phyloP scores from a whole-genome alignment of 92 coral and sea anemone genomes.

The Epizoanthus rinbou region DNA sequence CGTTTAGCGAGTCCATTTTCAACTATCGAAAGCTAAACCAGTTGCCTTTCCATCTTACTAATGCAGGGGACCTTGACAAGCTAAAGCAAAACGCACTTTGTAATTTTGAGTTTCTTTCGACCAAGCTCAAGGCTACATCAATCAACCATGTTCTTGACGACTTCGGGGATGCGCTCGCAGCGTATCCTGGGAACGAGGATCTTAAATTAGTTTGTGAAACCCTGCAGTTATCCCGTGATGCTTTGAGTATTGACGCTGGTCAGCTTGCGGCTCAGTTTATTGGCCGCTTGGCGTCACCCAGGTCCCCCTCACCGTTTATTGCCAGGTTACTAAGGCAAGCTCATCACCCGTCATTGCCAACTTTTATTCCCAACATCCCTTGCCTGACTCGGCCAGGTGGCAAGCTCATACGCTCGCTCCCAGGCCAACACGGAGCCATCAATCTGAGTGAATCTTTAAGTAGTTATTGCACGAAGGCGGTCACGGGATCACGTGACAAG shows the following conservation, averaged over 20 bases:
- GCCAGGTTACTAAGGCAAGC: conserved; percentile 95
- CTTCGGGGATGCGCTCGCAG: conserved; percentile 78
- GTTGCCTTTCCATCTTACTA: conserved; percentile 78
- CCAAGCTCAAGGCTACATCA: conserved; percentile 78
- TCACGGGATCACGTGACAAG: conserved; percentile 83
- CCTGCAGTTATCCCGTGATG: conserved; percentile 91
- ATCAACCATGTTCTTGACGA: conserved; percentile 86
- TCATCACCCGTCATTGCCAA: conserved; percentile 79
- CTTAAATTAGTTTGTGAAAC: conserved; percentile 84
- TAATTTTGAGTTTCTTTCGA: conserved; percentile 82
- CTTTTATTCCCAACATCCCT: conserved; percentile 92
- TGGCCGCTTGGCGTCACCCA: conserved; percentile 89
- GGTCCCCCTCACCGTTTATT: conserved; percentile 83
- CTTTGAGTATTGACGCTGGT: conserved; percentile 77
- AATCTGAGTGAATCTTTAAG: conserved; percentile 64
- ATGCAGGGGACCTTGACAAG: conserved; percentile 71
- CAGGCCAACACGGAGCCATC: conserved; percentile 78
- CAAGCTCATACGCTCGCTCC: conserved; percentile 87
- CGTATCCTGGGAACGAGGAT: conserved; percentile 82
- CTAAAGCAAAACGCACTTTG: conserved; percentile 84
- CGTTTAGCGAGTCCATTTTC: conserved; percentile 59
- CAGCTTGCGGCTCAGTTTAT: conserved; percentile 95
- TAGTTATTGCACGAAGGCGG: conserved; percentile 64
- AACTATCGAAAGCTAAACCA: conserved; percentile 78
- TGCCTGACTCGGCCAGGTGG: conserved; percentile 96